These are phyloP conservation scores for Rhinolophus sinicus DNA, from an alignment of 2,113 vertebrate species.

Conservation along the genomic window DNA sequence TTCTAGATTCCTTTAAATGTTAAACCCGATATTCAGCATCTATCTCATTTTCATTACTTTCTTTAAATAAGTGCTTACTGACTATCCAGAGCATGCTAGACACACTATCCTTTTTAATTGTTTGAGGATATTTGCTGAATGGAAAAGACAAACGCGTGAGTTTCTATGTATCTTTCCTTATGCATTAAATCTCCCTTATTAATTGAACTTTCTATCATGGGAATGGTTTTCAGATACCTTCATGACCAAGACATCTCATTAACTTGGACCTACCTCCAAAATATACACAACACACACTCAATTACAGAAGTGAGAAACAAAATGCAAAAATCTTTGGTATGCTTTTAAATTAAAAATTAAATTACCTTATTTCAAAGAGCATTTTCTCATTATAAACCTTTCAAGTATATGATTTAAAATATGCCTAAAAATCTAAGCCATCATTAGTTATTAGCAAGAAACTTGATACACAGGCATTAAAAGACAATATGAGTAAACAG, in stretches of 20 bases:
- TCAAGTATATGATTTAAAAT: neutral
- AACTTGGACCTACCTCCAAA: neutral
- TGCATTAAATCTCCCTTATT: neutral
- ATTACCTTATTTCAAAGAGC: neutral
- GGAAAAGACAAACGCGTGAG: neutral
- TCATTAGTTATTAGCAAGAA: conserved; percentile 26
- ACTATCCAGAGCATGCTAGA: neutral
- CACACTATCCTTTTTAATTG: neutral
- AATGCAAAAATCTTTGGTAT: neutral
- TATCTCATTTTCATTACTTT: neutral
- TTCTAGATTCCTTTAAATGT: conserved; percentile 4
- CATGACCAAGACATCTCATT: neutral
- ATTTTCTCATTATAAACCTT: conserved; percentile 39
- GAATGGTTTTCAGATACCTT: neutral
- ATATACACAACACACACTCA: neutral
- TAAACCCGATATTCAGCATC: neutral
- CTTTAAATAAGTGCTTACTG: neutral
- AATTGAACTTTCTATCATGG: neutral
- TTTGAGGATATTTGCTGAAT: neutral
- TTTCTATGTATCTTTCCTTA: neutral
- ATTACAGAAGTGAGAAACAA: conserved; percentile 31
- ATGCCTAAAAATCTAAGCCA: conserved; percentile 15
- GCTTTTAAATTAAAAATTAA: conserved; percentile 40
- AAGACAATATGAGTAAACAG: neutral
- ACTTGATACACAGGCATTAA: conserved; percentile 48